Base-by-base conservation (phyloP, 2,888 invertebrate species). In the Toxonevra muliebris region DNA sequence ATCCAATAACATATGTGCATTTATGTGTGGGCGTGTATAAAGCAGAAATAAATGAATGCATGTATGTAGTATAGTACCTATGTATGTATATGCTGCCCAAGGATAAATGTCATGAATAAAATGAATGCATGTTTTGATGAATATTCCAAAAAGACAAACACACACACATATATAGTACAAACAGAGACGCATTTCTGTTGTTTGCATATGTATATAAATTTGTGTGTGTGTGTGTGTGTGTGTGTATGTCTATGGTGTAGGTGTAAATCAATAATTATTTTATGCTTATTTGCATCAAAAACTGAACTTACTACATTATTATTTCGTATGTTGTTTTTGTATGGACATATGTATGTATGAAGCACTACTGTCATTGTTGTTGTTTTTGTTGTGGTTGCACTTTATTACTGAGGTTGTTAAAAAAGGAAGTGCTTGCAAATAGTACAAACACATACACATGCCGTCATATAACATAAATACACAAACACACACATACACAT, bases 101-200 rank as follows among this genome's bases (percentile, higher is more conserved):
- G n/a, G 30, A 41, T 58, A 15, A 55, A 42, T 2, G 19, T 5
- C 42, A 20, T 17, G 9, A 50, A 10, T n/a, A 20, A 2, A 45
- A 30, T 30, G 30, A 30, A 30, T 30, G 30, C 2, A 30, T 30
- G 30, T 2, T 30, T 30, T 30, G 30, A 55, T 48, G 48, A n/a
- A 40, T 52, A 55, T 57, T 61, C 50, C 45, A 61, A 50, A n/a
- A 61, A 61, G 17, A 68, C 58, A 67, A 20, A 54, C 43, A 43
- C 40, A 45, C 54, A 11, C 13, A 54, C 43, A 41, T 42, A 10
- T 54, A 20, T 43, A 45, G 19, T 41, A 1, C 17, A 52, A 50
- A 42, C 50, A 42, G 12, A 5, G 30, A 15, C 50, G 19, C 48
- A 17, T 48, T 48, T 48, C 50, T 48, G 13, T 13, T 48, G 13